Evolutionary conservation across 2,797 vertebrate species (phyloP).

Genomic region (Atherinosoma microstoma): DNA sequence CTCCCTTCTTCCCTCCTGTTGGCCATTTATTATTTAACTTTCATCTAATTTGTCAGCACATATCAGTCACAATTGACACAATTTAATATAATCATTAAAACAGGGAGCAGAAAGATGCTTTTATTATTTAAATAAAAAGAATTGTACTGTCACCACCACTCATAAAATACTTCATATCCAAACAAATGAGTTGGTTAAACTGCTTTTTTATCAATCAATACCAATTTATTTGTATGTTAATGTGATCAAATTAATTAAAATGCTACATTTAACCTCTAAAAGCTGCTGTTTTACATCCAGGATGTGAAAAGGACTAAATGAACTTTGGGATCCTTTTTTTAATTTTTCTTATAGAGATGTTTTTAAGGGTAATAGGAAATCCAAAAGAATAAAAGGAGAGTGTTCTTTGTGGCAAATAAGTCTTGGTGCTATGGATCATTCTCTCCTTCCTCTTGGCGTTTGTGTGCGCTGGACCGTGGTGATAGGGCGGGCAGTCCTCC

Average conservation of each 20-base stretch:
- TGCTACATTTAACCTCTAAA: not conserved
- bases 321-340: not conserved
- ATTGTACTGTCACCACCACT: not conserved
- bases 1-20: not conserved
- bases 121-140: not conserved
- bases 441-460: not conserved
- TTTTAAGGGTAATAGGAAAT: slow-evolving; percentile 39
- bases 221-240: no score
- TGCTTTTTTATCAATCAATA: no score
- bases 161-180: not conserved
- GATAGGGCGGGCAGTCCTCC: slow-evolving; percentile 57
- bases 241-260: no score
- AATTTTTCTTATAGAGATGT: not conserved
- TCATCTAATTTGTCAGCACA: not conserved
- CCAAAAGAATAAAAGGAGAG: slow-evolving; percentile 45
- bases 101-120: not conserved
- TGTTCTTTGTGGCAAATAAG: slow-evolving; percentile 33
- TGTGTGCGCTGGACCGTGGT: slow-evolving; percentile 41
- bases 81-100: not conserved
- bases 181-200: not conserved
- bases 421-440: slow-evolving; percentile 33
- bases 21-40: not conserved
- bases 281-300: not conserved
- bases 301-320: not conserved
- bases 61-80: not conserved